Evolutionary conservation across 2,797 vertebrate genomes (phyloP), one percentile per base, ranked within the genome.

Genomic region (Anguilla megastoma): DNA sequence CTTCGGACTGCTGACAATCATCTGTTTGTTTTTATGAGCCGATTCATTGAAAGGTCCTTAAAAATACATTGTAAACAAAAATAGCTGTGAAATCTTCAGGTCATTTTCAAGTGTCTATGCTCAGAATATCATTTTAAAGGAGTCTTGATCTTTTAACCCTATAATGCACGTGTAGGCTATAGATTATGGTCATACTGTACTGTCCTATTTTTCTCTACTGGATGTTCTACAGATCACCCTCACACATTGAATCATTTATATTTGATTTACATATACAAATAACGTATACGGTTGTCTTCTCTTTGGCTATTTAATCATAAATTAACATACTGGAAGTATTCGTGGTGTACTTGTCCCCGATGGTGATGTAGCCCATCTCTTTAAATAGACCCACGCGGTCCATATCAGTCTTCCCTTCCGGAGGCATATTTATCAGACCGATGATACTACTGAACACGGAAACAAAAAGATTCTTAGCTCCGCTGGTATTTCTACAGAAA

Each of bases 381-480:
- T 97, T 97, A 90, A 98, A 98, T 89, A 98, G 94, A 48, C 98
- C 97, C 85, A 97, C 90, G 88, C 97, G 96, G 66, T 98, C 97
- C 98, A 98, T 97, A 82, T 98, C 98, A 0, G 94, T 94, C 94
- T 97, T 98, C 60, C 94, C 94, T 60, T 96, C 96, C 0, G 0
- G 27, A 88, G 95, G 94, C 97, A 97, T 97, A 88, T 83, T 83
- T 91, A 27, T 60, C 41, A 45, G 21, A n/a, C 24, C 36, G 30
- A 30, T 7, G n/a, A 24, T n/a, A 54, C 21, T n/a, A 54, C 21
- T 30, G 24, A n/a, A 45, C 24, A 66, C 27, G 50, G 14, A 36
- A 36, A 63, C 27, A 48, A 30, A 10, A 83, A 36, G 63, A 74
- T 88, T 48, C 87, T 88, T 89, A 60, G 58, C 6, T 16, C 30